Evolutionary conservation across 2,113 vertebrate genomes (phyloP).

Genomic region (Chauna torquata): DNA sequence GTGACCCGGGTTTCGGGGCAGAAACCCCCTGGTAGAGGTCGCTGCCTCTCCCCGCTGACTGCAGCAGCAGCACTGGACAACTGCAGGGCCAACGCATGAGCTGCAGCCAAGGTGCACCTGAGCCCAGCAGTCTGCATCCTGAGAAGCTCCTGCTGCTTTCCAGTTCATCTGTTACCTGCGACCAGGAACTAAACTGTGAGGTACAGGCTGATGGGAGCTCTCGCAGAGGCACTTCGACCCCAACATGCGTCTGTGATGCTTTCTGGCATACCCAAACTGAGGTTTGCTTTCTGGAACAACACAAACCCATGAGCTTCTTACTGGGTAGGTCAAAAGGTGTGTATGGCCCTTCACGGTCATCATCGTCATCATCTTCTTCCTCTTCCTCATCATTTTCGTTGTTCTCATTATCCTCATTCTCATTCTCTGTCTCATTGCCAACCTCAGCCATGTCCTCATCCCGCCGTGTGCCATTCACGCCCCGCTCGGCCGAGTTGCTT

Average conservation of each 20-base stretch:
- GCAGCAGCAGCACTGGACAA: neutral
- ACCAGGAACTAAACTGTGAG: neutral
- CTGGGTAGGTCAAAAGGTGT: constrained; percentile 90
- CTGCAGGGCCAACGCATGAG: neutral
- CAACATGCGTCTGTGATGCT: accelerated
- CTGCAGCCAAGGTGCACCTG: neutral
- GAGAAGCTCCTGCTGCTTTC: neutral
- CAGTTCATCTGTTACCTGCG: neutral
- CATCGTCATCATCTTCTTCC: constrained; percentile 85
- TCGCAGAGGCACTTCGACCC: neutral
- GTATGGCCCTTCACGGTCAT: constrained; percentile 87
- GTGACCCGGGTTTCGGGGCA: neutral
- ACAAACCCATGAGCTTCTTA: constrained; percentile 68
- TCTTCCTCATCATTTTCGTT: constrained; percentile 91
- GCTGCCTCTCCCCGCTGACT: neutral
- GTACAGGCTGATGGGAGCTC: neutral
- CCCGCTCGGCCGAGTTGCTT: constrained; percentile 71
- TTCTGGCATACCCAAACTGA: neutral
- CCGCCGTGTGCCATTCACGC: constrained; percentile 61
- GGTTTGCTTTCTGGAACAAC: neutral
- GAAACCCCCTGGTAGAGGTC: neutral
- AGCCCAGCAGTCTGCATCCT: neutral
- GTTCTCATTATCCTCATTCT: constrained; percentile 90
- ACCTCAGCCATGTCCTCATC: constrained; percentile 78
- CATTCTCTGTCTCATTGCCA: constrained; percentile 86